Base-by-base conservation (phyloP, 2,888 invertebrate species). In the Cephus pygmeus region DNA sequence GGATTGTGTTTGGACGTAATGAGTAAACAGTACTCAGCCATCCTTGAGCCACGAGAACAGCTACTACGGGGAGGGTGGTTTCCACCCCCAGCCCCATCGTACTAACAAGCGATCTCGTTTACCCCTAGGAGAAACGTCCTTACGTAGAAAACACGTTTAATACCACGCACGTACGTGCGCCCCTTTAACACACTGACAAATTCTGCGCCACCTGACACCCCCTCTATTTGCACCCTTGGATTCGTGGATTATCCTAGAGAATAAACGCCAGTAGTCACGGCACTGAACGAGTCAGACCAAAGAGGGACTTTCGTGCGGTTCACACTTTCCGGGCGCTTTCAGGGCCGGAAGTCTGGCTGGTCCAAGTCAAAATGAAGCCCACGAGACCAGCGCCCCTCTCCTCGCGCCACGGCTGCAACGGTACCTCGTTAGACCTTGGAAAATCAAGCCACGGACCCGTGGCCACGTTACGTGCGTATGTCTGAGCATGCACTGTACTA, bases 1-100 rank as follows among this genome's bases (percentile, higher is more conserved):
- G 82, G 83, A 87, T 88, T 79, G 84, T 83, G 81, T 87, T 87
- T 84, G 79, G 81, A 76, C 35, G 85, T 85, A 86, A 87, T 83
- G 84, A 85, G 85, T 86, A 85, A 86, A 86, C 84, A 86, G 79
- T 69, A 68, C n/a, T 69, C 75, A 75, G 74, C 73, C 76, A 79
- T 79, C 71, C 31, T 23, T 71, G 71, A 12, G 71, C 12, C 71
- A 71, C 71, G 31, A 12, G 71, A 71, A 15, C 71, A 71, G n/a
- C 4, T 31, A 56, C 56, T n/a, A 35, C 3, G 3, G 31, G 11
- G 34, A 12, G 40, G n/a, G 1, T 4, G 9, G 1, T 11, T 23
- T 76, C 69, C 33, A 9, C 56, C 30, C 40, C 30, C 31, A 23
- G 34, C 31, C 36, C 36, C 30, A n/a, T 34, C 69, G 73, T 73